phyloP scores from a whole-genome alignment of 2,113 vertebrate species.

The Lamprotornis superbus region DNA sequence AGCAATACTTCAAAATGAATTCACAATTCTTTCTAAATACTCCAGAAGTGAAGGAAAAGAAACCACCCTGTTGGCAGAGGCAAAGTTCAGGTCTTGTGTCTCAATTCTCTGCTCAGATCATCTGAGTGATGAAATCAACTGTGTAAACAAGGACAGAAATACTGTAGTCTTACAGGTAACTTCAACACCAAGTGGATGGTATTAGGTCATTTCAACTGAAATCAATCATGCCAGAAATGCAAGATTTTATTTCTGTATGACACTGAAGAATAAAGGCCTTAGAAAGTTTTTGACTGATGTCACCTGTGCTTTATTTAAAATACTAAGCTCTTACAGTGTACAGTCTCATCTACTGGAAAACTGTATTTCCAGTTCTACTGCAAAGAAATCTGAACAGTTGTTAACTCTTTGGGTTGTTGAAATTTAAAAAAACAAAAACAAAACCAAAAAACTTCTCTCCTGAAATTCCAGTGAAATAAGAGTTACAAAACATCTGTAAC shows the following conservation, averaged over 20 bases:
- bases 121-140: not conserved
- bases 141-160: not conserved
- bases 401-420: not conserved
- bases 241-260: not conserved
- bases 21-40: not conserved
- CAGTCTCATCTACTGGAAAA: not conserved
- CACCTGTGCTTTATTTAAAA: not conserved
- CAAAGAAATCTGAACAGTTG: not conserved
- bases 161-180: not conserved
- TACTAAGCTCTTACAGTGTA: not conserved
- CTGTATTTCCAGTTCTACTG: not conserved
- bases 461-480: not conserved
- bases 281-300: not conserved
- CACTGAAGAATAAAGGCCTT: not conserved
- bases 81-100: not conserved
- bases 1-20: not conserved
- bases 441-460: not conserved
- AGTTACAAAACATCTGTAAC: not conserved
- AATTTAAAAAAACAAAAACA: not conserved
- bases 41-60: not conserved
- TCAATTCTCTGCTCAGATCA: not conserved
- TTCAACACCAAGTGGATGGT: not conserved
- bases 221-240: not conserved
- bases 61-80: fast-evolving
- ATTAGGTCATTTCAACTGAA: not conserved